phyloP scores from a whole-genome alignment of 2,113 vertebrate genomes.

The Scomber japonicus region DNA sequence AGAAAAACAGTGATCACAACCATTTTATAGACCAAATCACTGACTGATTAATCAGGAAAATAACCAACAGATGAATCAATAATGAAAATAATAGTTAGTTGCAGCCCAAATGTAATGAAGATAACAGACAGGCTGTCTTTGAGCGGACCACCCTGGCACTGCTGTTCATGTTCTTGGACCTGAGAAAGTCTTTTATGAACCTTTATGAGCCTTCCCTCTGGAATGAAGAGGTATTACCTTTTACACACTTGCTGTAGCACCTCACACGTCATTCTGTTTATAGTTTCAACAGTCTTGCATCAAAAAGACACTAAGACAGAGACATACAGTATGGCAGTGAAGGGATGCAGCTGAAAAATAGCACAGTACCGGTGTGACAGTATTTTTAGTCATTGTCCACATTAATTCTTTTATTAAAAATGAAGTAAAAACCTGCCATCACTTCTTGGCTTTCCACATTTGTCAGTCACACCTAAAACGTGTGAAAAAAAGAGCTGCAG shows the following conservation, averaged over 20 bases:
- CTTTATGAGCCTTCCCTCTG: neutral
- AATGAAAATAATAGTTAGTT: no score
- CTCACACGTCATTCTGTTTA: neutral
- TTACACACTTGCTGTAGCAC: neutral
- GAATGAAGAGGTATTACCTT: conserved; percentile 12
- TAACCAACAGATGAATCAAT: no score
- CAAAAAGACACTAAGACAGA: neutral
- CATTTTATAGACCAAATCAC: no score
- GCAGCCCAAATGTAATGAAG: neutral
- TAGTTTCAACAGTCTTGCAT: neutral
- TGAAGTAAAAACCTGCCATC: neutral
- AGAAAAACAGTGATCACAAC: no score
- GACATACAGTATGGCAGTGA: neutral
- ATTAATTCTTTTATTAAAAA: conserved; percentile 13
- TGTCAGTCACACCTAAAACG: conserved; percentile 27
- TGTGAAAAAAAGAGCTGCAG: conserved; percentile 4
- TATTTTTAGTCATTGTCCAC: neutral
- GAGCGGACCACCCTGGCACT: conserved; percentile 10
- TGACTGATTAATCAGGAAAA: no score
- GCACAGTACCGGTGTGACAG: neutral
- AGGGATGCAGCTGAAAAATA: neutral
- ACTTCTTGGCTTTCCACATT: conserved; percentile 26
- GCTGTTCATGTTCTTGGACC: conserved; percentile 9
- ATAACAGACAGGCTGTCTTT: conserved; percentile 3
- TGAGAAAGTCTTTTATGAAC: conserved; percentile 12